Base-by-base conservation (phyloP, 2,113 vertebrate species). In the Chrysochloris asiatica region DNA sequence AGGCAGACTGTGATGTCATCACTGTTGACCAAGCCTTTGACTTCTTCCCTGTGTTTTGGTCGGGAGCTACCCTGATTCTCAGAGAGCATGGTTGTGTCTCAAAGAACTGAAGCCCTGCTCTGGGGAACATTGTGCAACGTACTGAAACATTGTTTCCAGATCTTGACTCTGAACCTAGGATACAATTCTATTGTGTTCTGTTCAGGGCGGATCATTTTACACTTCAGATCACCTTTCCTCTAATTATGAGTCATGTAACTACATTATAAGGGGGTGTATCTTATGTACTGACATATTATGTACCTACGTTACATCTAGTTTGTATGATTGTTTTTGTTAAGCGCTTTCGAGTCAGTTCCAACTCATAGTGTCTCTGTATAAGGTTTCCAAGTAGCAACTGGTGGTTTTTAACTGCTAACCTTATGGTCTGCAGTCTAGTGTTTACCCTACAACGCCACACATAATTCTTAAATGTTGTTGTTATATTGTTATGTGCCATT, bases 221-320 rank as follows among this genome's bases (percentile, higher is more conserved):
- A 83, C 86, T 84, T 41, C 73, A 41, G 83, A 80, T 95, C 81
- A 87, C 69, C 91, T 72, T 90, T 80, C 71, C 77, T 82, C 33
- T 93, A 79, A 92, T 82, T 93, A 91, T 86, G 93, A 87, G 89
- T 93, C 91, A 45, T 77, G 63, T 83, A 72, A 81, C 48, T 91
- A 22, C 41, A 36, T 56, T 65, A 30, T 84, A 85, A 56, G 38
- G 56, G 38, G 56, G 45, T 48, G 19, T 22, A 75, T 86, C 90
- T 89, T 10, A 50, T 63, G 75, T 89, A 91, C 71, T 91, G 94
- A 72, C 50, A 56, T 77, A 43, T 81, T 91, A 47, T n/a, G 65
- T 88, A 54, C 85, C 83, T 77, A 30, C 59, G 73, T 81, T 82
- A 77, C 83, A 38, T 50, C 82, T 72, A 28, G 88, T 75, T 80